Conservation (phyloP, 2,113 vertebrate species). For the Haemorhous mexicanus region DNA sequence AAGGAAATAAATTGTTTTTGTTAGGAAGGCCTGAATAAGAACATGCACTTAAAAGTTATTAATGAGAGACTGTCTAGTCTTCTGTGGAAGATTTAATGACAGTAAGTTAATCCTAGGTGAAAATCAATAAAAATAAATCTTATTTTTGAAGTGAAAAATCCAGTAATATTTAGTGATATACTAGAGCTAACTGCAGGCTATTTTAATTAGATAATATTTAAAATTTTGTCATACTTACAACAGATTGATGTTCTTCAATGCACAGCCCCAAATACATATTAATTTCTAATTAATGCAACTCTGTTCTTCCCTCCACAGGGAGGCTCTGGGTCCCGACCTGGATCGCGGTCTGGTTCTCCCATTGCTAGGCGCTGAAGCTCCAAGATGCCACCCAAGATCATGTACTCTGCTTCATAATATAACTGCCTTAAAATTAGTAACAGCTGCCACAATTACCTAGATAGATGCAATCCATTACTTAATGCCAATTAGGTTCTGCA, state of each 20-base stretch:
- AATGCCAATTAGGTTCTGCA: conserved; percentile 49
- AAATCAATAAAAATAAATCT: background rate
- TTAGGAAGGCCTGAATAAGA: background rate
- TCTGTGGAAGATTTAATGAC: background rate
- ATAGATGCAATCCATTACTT: conserved; percentile 60
- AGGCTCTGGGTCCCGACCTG: conserved; percentile 75
- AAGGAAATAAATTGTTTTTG: background rate
- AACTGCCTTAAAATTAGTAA: conserved; percentile 62
- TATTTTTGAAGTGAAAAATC: background rate
- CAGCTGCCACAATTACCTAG: conserved; percentile 21
- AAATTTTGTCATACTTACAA: background rate
- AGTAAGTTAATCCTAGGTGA: background rate
- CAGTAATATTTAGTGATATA: background rate
- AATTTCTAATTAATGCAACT: background rate
- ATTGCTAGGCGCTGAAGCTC: conserved; percentile 87
- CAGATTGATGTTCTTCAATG: background rate
- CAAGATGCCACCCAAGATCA: background rate
- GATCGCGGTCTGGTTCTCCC: conserved; percentile 85
- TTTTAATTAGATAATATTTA: background rate
- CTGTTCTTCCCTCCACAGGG: conserved; percentile 75
- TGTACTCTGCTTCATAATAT: conserved; percentile 67
- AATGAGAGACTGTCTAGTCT: background rate
- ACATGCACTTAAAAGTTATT: background rate
- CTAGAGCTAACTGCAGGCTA: background rate
- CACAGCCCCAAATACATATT: background rate